Percentiles rank a stretch among this genome's conserved stretches.
These are phyloP conservation scores for Leptarthrus brevirostris DNA, from an alignment of 2,888 invertebrate genomes.

Conservation along the genomic window DNA sequence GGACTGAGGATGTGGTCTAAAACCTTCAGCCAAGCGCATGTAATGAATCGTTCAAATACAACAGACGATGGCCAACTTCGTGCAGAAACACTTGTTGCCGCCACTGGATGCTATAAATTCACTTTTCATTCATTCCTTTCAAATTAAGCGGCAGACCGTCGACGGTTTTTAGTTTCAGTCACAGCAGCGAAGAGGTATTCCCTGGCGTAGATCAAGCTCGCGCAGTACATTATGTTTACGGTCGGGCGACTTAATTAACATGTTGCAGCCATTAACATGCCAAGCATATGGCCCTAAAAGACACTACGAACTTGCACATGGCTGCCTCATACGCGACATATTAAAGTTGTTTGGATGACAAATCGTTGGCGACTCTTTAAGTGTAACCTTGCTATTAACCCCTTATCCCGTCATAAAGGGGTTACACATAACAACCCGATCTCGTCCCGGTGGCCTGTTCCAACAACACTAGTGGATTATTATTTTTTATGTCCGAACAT, in stretches of 20 bases:
- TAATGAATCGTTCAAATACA: too few species aligned
- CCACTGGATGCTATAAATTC: constrained; percentile 19
- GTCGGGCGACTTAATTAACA: constrained; percentile 52
- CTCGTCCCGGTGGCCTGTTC: neutral
- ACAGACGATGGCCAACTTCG: neutral
- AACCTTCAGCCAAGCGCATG: too few species aligned
- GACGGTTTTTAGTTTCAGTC: neutral
- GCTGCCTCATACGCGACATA: constrained; percentile 32
- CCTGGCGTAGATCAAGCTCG: neutral
- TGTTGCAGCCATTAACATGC: constrained; percentile 46
- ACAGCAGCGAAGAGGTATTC: neutral
- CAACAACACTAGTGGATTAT: neutral
- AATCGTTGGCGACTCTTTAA: constrained; percentile 5
- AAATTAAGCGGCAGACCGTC: too few species aligned
- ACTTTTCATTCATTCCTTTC: constrained; percentile 32
- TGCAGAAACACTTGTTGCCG: constrained; percentile 35
- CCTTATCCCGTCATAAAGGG: constrained; percentile 1
- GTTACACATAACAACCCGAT: neutral
- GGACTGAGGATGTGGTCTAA: neutral
- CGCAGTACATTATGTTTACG: constrained; percentile 2
- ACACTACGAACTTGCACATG: constrained; percentile 43
- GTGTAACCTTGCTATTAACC: constrained; percentile 23
- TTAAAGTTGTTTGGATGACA: neutral
- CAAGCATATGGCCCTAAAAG: constrained; percentile 49
- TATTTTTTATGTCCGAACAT: constrained; percentile 20